phyloP scores from a whole-genome alignment of 2,113 vertebrate species.

The Heterotilapia buettikoferi region DNA sequence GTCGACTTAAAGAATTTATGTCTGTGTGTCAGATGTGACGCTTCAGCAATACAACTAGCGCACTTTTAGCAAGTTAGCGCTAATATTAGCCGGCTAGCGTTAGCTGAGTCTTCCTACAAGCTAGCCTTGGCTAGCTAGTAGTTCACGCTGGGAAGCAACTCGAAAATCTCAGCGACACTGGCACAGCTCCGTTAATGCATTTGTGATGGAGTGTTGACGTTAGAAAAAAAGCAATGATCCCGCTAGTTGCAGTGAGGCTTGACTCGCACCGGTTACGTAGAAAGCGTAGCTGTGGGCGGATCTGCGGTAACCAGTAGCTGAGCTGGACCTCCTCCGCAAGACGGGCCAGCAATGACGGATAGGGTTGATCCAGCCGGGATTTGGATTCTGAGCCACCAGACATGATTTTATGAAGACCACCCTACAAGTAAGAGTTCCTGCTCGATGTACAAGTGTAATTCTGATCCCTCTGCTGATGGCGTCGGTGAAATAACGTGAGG shows the following conservation, averaged over 20 bases:
- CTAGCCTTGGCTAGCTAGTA: neutral
- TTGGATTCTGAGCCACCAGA: conserved; percentile 17
- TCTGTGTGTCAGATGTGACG: neutral
- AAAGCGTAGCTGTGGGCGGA: conserved; percentile 41
- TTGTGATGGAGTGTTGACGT: neutral
- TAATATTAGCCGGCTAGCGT: neutral
- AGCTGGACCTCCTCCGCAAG: neutral
- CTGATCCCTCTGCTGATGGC: rapidly evolving
- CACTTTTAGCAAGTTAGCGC: neutral
- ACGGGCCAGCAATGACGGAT: conserved; percentile 53
- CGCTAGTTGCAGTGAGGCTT: neutral
- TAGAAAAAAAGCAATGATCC: neutral
- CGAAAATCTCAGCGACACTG: neutral
- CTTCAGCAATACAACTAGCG: neutral
- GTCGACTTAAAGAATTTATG: neutral
- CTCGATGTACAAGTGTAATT: rapidly evolving
- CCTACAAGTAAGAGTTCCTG: conserved; percentile 44
- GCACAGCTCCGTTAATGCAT: neutral
- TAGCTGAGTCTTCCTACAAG: neutral
- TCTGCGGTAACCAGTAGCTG: conserved; percentile 4
- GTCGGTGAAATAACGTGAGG: neutral
- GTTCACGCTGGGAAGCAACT: neutral
- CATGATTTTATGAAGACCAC: conserved; percentile 38
- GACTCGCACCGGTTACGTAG: neutral
- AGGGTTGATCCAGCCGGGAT: conserved; percentile 6